phyloP scores from a whole-genome alignment of 2,888 invertebrate genomes.

The Dorcus hopei region DNA sequence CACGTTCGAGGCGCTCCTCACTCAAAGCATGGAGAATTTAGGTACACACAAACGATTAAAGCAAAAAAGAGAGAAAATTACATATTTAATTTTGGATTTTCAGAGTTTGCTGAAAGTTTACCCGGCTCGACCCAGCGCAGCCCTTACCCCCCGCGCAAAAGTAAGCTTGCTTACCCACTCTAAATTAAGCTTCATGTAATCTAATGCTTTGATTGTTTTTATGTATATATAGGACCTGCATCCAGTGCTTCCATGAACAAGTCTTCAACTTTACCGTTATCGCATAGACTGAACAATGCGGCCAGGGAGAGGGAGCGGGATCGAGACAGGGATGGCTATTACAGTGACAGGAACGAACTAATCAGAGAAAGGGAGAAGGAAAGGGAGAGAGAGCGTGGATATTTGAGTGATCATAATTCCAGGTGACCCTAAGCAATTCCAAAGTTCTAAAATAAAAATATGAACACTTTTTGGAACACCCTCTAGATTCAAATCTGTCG shows the following conservation, averaged over 20 bases:
- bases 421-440: conserved; percentile 51
- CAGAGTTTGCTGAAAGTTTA: conserved; percentile 85
- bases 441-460: not conserved
- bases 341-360: conserved; percentile 84
- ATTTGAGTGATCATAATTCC: conserved; percentile 77
- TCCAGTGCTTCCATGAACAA: conserved; percentile 71
- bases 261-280: conserved; percentile 78
- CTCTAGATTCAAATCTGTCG: no score
- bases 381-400: conserved; percentile 64
- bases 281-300: conserved; percentile 65
- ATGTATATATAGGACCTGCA: conserved; percentile 51
- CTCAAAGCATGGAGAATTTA: conserved; percentile 94
- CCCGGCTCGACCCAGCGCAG: conserved; percentile 81
- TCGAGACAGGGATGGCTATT: conserved; percentile 79
- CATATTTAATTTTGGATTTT: conserved; percentile 32
- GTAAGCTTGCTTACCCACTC: conserved; percentile 58
- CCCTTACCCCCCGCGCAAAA: conserved; percentile 79
- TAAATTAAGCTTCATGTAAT: not conserved
- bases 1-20: conserved; percentile 87
- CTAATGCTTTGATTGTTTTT: conserved; percentile 17
- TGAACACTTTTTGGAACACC: no score
- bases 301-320: conserved; percentile 62
- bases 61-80: not conserved
- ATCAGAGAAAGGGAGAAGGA: conserved; percentile 71
- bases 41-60: conserved; percentile 54